phyloP scores from a whole-genome alignment of 2,888 invertebrate species.

The Cryptocephalus moraei region DNA sequence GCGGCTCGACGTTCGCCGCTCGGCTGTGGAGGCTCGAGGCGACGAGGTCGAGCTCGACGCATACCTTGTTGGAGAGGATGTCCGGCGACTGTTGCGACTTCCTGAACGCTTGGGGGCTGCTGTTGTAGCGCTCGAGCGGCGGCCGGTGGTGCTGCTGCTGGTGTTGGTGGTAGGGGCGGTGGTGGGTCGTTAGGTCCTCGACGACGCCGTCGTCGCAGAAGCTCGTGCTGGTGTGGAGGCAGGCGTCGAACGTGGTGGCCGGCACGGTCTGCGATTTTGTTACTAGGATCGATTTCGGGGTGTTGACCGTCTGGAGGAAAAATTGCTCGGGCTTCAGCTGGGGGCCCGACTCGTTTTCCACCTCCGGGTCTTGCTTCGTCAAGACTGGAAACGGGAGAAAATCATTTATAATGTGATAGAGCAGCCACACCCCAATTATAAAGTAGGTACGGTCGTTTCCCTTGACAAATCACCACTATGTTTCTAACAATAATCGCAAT shows the following conservation, averaged over 20 bases:
- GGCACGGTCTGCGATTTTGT: not conserved
- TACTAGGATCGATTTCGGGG: constrained; percentile 4
- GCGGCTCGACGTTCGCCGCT: not conserved
- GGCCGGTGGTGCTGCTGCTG: constrained; percentile 9
- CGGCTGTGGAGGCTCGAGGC: constrained; percentile 24
- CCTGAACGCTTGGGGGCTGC: constrained; percentile 34
- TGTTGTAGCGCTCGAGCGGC: constrained; percentile 38
- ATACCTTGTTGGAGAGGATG: constrained; percentile 42
- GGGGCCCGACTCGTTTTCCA: constrained; percentile 50
- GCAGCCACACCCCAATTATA: too few relatives aligned
- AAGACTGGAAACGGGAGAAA: constrained; percentile 37
- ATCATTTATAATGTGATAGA: not conserved
- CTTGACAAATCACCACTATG: too few relatives aligned
- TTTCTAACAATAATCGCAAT: too few relatives aligned
- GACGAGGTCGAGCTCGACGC: constrained; percentile 45
- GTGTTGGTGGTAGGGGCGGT: constrained; percentile 19
- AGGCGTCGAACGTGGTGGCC: constrained; percentile 20
- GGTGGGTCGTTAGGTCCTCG: not conserved
- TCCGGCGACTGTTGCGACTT: constrained; percentile 30
- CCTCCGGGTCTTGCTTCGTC: constrained; percentile 55
- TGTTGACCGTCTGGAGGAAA: constrained; percentile 12
- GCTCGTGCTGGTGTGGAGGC: constrained; percentile 26
- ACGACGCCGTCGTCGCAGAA: constrained; percentile 18
- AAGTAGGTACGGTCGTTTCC: too few relatives aligned
- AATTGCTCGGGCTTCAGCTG: constrained; percentile 17